Percentiles rank a stretch among this genome's conserved stretches.
These are phyloP conservation scores for Taurulus bubalis DNA, from an alignment of 2,113 vertebrate genomes.

Conservation along the genomic window DNA sequence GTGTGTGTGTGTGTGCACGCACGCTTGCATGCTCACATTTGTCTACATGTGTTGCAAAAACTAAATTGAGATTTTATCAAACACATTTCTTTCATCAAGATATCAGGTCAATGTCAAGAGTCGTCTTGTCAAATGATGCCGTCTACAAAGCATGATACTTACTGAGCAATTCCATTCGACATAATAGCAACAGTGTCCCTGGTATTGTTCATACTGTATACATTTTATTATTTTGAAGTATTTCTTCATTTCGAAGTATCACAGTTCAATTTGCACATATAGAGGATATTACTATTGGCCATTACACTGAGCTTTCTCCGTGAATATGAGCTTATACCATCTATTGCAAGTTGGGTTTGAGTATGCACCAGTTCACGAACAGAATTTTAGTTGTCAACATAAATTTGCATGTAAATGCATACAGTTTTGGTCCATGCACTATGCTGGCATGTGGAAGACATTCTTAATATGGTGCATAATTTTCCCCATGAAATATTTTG, in stretches of 20 bases:
- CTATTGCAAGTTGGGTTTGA: constrained; percentile 16
- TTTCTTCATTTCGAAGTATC: background rate
- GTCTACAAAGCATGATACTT: background rate
- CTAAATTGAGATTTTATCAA: constrained; percentile 5
- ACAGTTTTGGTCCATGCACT: constrained; percentile 8
- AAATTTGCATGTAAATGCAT: constrained; percentile 52
- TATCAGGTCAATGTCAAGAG: background rate
- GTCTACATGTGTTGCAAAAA: background rate
- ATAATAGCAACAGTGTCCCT: background rate
- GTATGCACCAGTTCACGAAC: constrained; percentile 9
- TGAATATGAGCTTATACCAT: constrained; percentile 2
- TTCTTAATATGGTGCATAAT: constrained; percentile 29
- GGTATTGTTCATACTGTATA: background rate
- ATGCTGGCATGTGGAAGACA: constrained; percentile 16
- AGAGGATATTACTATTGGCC: background rate
- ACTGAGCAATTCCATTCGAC: too few species aligned
- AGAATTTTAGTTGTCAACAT: constrained; percentile 32
- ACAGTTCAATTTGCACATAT: background rate
- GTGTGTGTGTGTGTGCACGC: too few species aligned
- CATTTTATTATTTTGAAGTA: background rate
- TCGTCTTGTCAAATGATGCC: background rate
- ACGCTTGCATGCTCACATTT: too few species aligned
- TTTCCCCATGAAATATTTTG: constrained; percentile 25
- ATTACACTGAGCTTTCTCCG: background rate
- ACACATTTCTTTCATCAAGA: background rate